Evolutionary conservation across 2,888 invertebrate species (phyloP).

Genomic region (Drosophila conformis): DNA sequence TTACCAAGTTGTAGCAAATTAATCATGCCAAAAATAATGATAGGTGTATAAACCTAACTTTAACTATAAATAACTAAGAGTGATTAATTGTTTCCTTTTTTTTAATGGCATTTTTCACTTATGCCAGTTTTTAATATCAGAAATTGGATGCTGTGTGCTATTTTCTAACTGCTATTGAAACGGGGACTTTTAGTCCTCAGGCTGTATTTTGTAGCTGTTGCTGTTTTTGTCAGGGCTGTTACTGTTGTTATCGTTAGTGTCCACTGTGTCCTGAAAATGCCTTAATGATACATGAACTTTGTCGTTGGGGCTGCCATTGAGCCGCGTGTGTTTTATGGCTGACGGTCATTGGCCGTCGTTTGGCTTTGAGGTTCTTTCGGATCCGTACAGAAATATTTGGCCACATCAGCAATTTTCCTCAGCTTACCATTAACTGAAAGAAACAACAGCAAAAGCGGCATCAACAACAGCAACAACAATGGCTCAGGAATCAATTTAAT

Average conservation of each 20-base stretch:
- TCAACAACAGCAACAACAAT: constrained; percentile 9
- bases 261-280: constrained; percentile 47
- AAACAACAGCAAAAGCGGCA: constrained; percentile 5
- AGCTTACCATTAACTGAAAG: constrained; percentile 32
- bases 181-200: neutral
- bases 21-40: neutral
- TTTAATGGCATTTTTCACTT: neutral
- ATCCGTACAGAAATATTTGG: constrained; percentile 27
- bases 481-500: constrained; percentile 61
- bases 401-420: constrained; percentile 65
- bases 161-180: constrained; percentile 2
- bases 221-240: constrained; percentile 23
- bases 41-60: neutral
- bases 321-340: constrained; percentile 78
- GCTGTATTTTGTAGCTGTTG: constrained; percentile 10
- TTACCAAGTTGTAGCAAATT: neutral
- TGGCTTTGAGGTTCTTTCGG: constrained; percentile 51
- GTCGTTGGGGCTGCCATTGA: constrained; percentile 61
- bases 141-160: neutral
- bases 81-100: neutral
- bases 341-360: constrained; percentile 66
- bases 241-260: constrained; percentile 43
- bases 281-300: constrained; percentile 76
- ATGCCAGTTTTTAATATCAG: constrained; percentile 1
- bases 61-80: neutral